Base-by-base conservation (phyloP, 2,888 invertebrate species). In the Lucinisca nassula region DNA sequence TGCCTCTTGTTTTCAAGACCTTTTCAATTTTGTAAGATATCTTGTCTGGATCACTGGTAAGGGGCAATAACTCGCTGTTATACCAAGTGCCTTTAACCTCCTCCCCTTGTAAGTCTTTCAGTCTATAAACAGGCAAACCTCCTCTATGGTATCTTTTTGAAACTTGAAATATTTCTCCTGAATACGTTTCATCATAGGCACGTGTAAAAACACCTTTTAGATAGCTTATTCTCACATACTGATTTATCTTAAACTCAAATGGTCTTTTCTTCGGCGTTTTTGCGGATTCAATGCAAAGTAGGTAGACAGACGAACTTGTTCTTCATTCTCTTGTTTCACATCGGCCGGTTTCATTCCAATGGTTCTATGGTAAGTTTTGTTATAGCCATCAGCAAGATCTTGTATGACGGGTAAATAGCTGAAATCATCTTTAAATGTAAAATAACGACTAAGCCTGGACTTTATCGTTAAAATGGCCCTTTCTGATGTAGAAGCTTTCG, bases 101-200 rank as follows among this genome's bases (percentile, higher is more conserved):
- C 8, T 84, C 75, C 6, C 74, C 76, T 17, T 83, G 55, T 17
- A 85, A 40, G 45, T 87, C 81, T 27, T 77, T 74, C 21, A 84
- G 6, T 37, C 81, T 58, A 49, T 87, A 84, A 0, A 87, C 27
- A 2, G 80, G 84, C 40, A 84, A 12, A 17, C 32, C 51, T 24
- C 77, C 77, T 27, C 81, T 79, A 35, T 40, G 24, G 27, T 70
- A 61, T 32, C 61, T 37, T 27, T 70, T 40, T 2, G 32, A 40
- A 4, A 76, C 37, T 35, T 49, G 49, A 49, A 82, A 82, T 38
- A 82, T 55, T 70, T 82, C 82, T n/a, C 78, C 84, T 1, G 82
- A 78, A 81, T 80, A 90, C 30, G 75, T 84, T 67, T 85, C 38
- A 49, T 88, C 84, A 49, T 88, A 88, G 76, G 82, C 82, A 17